These are phyloP conservation scores for Campylomormyrus numenius DNA, from an alignment of 2,113 vertebrate species.

Conservation along the genomic window DNA sequence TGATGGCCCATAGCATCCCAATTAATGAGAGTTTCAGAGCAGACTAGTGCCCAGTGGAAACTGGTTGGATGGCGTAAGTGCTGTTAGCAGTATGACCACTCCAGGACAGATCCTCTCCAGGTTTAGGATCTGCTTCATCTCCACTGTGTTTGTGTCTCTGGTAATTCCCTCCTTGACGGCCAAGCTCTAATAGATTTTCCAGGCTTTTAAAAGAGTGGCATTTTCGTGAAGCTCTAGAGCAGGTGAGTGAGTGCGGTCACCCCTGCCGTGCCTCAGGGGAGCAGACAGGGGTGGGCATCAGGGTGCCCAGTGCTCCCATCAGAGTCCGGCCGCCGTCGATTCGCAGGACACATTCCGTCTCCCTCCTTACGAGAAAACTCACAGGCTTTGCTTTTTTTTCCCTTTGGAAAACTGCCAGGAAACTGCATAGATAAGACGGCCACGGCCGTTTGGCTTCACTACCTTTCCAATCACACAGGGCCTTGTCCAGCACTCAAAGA, in stretches of 20 bases:
- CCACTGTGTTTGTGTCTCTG: constrained; percentile 12
- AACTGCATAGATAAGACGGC: background rate
- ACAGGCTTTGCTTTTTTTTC: too few species aligned
- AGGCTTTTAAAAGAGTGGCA: constrained; percentile 4
- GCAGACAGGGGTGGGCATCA: background rate
- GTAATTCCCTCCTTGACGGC: background rate
- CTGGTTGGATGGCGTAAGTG: background rate
- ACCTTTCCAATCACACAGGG: too few species aligned
- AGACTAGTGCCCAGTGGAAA: background rate
- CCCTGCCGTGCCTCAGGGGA: background rate
- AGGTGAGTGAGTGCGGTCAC: background rate
- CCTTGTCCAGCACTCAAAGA: background rate
- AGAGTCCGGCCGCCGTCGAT: background rate
- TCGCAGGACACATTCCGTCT: background rate
- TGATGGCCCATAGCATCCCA: background rate
- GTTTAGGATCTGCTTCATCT: background rate
- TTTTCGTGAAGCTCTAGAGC: background rate
- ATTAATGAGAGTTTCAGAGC: background rate
- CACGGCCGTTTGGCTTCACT: background rate
- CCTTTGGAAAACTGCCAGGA: background rate
- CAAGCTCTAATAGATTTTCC: constrained; percentile 24
- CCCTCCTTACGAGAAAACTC: background rate
- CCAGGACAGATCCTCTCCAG: constrained; percentile 9
- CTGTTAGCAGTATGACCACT: background rate
- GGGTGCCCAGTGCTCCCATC: background rate